Conservation (phyloP, 2,797 vertebrate genomes). For the Aphelocoma californica region DNA sequence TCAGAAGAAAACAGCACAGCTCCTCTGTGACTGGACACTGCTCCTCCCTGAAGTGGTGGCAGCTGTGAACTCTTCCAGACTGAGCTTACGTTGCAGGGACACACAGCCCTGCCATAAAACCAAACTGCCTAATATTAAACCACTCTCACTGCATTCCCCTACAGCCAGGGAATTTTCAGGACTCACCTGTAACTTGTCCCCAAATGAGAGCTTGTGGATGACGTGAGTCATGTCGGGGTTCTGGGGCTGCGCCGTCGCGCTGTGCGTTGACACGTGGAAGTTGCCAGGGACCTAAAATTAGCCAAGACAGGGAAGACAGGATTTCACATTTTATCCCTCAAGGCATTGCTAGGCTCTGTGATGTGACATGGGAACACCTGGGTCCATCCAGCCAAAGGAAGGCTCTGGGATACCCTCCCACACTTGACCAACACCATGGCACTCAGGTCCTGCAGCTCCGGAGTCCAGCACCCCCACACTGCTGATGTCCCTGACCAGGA, state of each 20-base stretch:
- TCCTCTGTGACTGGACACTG: neutral
- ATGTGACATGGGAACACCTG: neutral
- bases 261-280: conserved; percentile 97
- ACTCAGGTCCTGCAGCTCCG: neutral
- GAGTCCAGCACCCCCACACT: neutral
- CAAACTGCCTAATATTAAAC: neutral
- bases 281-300: conserved; percentile 92
- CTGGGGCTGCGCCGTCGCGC: conserved; percentile 94
- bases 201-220: conserved; percentile 96
- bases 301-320: conserved; percentile 37
- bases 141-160: neutral
- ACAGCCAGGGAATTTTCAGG: neutral
- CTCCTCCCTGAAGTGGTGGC: neutral
- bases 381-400: neutral
- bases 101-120: neutral
- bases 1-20: neutral
- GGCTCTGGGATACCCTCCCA: neutral
- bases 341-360: neutral
- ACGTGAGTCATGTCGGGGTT: conserved; percentile 96
- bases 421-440: neutral
- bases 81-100: neutral
- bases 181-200: conserved; percentile 91
- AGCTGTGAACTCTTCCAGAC: neutral
- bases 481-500: neutral
- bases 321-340: conserved; percentile 49